These are phyloP conservation scores for Zaprionus gabonicus DNA, from an alignment of 1,140 invertebrate species.

Conservation along the genomic window DNA sequence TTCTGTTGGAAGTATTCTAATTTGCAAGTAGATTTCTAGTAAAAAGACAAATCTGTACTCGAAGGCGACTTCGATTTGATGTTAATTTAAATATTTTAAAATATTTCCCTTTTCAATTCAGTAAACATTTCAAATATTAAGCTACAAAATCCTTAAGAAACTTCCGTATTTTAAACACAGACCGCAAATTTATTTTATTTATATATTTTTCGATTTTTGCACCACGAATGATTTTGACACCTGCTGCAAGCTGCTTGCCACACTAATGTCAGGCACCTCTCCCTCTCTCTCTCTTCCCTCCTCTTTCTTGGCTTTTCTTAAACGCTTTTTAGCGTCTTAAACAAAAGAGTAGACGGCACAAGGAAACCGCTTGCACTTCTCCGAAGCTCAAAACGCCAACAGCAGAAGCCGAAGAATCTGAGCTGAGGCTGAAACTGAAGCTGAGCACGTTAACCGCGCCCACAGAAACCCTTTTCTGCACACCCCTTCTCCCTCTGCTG, in stretches of 20 bases:
- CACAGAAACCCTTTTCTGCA: slow-evolving; percentile 20
- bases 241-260: slow-evolving; percentile 1
- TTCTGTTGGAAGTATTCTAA: too few species aligned
- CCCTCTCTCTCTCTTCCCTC: background rate
- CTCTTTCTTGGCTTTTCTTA: slow-evolving; percentile 15
- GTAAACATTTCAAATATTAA: too few species aligned
- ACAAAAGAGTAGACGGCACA: background rate
- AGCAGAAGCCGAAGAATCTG: slow-evolving; percentile 60
- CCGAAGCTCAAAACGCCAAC: slow-evolving; percentile 57
- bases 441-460: slow-evolving; percentile 51
- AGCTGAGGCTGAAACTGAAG: slow-evolving; percentile 10
- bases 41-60: too few species aligned
- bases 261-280: too few species aligned
- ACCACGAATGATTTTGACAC: slow-evolving; percentile 21
- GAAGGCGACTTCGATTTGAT: too few species aligned
- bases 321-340: slow-evolving; percentile 32
- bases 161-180: too few species aligned
- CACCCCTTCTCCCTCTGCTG: background rate
- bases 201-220: background rate
- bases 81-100: too few species aligned
- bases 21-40: too few species aligned
- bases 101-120: background rate
- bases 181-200: background rate
- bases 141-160: too few species aligned
- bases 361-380: slow-evolving; percentile 19